Conservation (phyloP, 1,140 invertebrate species). For the Helicoverpa zea region DNA sequence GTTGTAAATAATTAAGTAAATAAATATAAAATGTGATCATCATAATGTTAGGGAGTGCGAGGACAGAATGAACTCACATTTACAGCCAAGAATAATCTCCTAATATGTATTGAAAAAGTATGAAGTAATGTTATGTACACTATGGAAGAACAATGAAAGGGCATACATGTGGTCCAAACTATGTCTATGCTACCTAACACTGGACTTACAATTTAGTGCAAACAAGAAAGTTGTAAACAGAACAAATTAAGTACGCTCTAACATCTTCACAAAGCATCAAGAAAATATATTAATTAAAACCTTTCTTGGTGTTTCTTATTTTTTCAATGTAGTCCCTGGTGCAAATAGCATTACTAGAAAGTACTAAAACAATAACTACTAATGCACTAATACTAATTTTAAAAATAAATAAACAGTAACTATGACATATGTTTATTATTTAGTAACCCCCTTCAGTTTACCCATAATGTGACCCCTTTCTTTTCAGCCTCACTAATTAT, state of each 20-base stretch:
- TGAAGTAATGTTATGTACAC: slow-evolving; percentile 15
- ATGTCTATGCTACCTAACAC: slow-evolving; percentile 50
- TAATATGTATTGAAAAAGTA: neutral
- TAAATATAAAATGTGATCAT: neutral
- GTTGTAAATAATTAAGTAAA: neutral
- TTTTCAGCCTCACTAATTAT: slow-evolving; percentile 38
- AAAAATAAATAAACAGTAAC: slow-evolving; percentile 55
- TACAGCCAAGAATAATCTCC: neutral
- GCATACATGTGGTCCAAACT: slow-evolving; percentile 33
- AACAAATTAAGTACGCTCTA: slow-evolving; percentile 59
- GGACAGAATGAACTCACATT: neutral
- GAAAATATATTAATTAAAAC: neutral
- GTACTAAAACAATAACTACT: slow-evolving; percentile 41
- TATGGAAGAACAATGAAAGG: slow-evolving; percentile 28
- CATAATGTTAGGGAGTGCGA: no score
- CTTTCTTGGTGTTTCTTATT: neutral
- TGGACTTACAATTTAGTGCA: slow-evolving; percentile 54
- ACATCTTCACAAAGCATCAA: slow-evolving; percentile 20
- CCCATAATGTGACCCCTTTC: slow-evolving; percentile 37
- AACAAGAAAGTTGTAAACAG: slow-evolving; percentile 47
- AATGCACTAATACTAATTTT: slow-evolving; percentile 46
- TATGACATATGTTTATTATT: slow-evolving; percentile 45
- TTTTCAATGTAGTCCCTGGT: slow-evolving; percentile 19
- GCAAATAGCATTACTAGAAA: slow-evolving; percentile 41
- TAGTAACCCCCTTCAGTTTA: slow-evolving; percentile 13